A percentile compares a stretch with the other conserved stretches of the same genome.
phyloP scores from a whole-genome alignment of 37 sponge, comb jelly and placozoan species.

The Aplysina aerophoba region DNA sequence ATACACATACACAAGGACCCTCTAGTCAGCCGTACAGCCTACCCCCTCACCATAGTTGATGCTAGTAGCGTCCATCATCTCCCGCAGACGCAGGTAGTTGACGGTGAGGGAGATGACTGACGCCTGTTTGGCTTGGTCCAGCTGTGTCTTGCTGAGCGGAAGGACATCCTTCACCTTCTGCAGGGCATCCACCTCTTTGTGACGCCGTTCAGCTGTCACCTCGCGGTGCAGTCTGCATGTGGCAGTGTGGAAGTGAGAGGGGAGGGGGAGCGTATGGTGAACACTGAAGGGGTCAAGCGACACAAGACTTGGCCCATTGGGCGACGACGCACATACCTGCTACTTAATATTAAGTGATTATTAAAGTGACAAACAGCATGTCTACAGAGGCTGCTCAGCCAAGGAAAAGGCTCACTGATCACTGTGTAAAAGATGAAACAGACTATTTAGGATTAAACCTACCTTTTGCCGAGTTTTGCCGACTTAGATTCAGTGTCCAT shows the following conservation, averaged over 20 bases:
- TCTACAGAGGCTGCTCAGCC: too few relatives aligned
- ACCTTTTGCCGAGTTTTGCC: too few relatives aligned
- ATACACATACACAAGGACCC: not conserved
- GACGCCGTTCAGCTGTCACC: not conserved
- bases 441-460: too few relatives aligned
- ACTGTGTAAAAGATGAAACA: too few relatives aligned
- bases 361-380: too few relatives aligned
- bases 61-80: not conserved
- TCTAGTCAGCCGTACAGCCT: not conserved
- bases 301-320: too few relatives aligned
- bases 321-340: too few relatives aligned
- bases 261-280: too few relatives aligned
- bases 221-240: not conserved
- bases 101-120: not conserved
- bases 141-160: not conserved
- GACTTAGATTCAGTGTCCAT: too few relatives aligned
- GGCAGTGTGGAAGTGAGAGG: not conserved
- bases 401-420: too few relatives aligned
- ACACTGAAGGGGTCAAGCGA: too few relatives aligned
- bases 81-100: not conserved
- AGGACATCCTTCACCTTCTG: not conserved
- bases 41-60: not conserved
- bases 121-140: constrained; percentile 10
- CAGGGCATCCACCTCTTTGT: constrained; percentile 12
- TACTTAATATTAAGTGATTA: too few relatives aligned